Evolutionary conservation across 1,140 invertebrate species (phyloP), one percentile per base, ranked within the genome.

Genomic region (Ceratosolen fusciceps): DNA sequence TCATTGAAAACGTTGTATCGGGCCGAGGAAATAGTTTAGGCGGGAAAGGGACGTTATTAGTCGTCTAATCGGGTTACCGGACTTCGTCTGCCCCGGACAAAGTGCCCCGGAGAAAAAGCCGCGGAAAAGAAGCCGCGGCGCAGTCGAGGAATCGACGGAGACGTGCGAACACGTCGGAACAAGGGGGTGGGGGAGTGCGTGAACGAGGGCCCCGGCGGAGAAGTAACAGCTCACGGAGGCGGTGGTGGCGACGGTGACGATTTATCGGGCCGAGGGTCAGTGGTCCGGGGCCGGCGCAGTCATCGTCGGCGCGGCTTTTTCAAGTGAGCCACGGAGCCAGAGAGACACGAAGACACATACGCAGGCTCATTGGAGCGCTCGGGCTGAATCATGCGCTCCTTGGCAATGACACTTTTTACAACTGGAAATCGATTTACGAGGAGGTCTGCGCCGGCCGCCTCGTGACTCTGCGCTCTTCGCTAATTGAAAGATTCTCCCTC

Each of bases 341-440:
- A n/a, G n/a, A n/a, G n/a, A n/a, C n/a, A n/a, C 47, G 47, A 9
- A 49, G 9, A 49, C 47, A 49, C 47, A 49, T 10, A 49, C 47
- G 47, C 47, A 49, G 9, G 47, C 19, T 49, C 19, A 49, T 9
- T 19, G 19, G 9, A 19, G 9, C 9, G 47, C 37, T 81, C n/a
- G n/a, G 79, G 16, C 70, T 72, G 49, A 72, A 54, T 72, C 70
- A 72, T n/a, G 29, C 49, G 70, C 47, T 39, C 62, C 74, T 76
- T 47, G 75, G 52, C 65, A 77, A 70, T 77, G 65, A 70, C 75
- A 77, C 75, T 70, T 70, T 77, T 77, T 77, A 77, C 75, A 77
- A 34, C 68, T 72, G 68, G 37, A 49, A 72, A 83, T 84, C 81
- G 80, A 81, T 83, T 83, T 81, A 82, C 74, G 80, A 84, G 80